These are phyloP conservation scores for Ennomos erosarius DNA, from an alignment of 2,888 invertebrate genomes.

Conservation along the genomic window DNA sequence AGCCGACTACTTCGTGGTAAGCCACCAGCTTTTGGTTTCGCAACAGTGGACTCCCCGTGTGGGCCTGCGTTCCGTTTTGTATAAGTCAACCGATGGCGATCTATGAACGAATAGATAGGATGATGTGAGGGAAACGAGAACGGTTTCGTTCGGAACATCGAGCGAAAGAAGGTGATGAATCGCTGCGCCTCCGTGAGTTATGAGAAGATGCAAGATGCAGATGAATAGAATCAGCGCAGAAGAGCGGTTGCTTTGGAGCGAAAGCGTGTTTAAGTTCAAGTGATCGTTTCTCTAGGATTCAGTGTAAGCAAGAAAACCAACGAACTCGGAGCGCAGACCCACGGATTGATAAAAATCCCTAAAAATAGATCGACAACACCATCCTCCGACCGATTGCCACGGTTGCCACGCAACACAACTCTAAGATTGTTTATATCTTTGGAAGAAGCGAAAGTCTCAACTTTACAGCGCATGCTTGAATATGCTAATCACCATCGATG, in stretches of 20 bases:
- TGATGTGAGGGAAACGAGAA: slow-evolving; percentile 9
- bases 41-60: slow-evolving; percentile 37
- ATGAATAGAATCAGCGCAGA: slow-evolving; percentile 7
- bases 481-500: slow-evolving; percentile 72
- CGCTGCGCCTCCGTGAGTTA: slow-evolving; percentile 8
- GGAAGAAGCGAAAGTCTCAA: slow-evolving; percentile 81
- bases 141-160: not conserved
- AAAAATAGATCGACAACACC: slow-evolving; percentile 69
- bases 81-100: slow-evolving; percentile 1
- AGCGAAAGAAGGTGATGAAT: slow-evolving; percentile 15
- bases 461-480: slow-evolving; percentile 83
- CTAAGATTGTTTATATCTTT: slow-evolving; percentile 56
- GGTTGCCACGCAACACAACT: slow-evolving; percentile 56
- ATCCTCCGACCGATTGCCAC: slow-evolving; percentile 83
- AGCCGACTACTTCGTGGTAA: slow-evolving; percentile 18
- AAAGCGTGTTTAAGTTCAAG: slow-evolving; percentile 19
- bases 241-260: slow-evolving; percentile 7
- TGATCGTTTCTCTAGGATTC: slow-evolving; percentile 1
- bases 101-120: slow-evolving; percentile 2
- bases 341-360: slow-evolving; percentile 48
- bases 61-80: slow-evolving; percentile 34
- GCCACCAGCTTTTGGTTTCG: slow-evolving; percentile 70
- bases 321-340: slow-evolving; percentile 56
- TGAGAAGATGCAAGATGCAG: slow-evolving; percentile 1
- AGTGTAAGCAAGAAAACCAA: slow-evolving; percentile 14